Base-by-base conservation (phyloP, 2,797 vertebrate genomes). In the Remorina albescens region DNA sequence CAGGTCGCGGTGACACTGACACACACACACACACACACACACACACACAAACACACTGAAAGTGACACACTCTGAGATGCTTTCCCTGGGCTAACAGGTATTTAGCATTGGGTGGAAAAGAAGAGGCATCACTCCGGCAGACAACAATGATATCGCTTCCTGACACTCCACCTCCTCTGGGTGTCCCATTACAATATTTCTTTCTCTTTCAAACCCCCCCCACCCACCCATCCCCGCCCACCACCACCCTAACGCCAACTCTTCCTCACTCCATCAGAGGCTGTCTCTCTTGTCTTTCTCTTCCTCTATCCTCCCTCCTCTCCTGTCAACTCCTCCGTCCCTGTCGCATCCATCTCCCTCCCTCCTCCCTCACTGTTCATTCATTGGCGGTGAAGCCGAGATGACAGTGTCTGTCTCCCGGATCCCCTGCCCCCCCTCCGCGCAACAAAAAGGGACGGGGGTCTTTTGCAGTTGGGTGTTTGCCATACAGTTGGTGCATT, bases 81-180 rank as follows among this genome's bases (percentile, higher is more conserved):
- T 50, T 84, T 82, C 79, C 82, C 72, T 61, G 26, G 75, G 76
- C 86, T 71, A 86, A 86, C 87, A 86, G 85, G 86, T 91, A 88
- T 87, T 92, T 90, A 91, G 87, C 81, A 80, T 78, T 25, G 73
- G 76, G 70, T 34, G 76, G 68, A 80, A 64, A 77, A 84, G 85
- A 86, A 69, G 87, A 86, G 81, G 88, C 85, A 88, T 90, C 82
- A 77, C 83, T 90, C 86, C 59, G 19, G 60, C 82, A 85, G 85
- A 90, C 87, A 90, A 92, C 90, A 92, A 92, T 90, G 86, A 90
- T 92, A 92, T 91, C 91, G 69, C 89, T 86, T 55, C 75, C 90
- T 91, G 91, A 91, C 90, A 93, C 86, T 77, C 90, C 54, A 15
- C 82, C 79, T 90, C 88, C 87, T 87, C 84, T 84, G 86, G 84